Evolutionary conservation across 2,113 vertebrate genomes (phyloP), one percentile per base, ranked within the genome.

Genomic region (Neolamprologus cancellatus): DNA sequence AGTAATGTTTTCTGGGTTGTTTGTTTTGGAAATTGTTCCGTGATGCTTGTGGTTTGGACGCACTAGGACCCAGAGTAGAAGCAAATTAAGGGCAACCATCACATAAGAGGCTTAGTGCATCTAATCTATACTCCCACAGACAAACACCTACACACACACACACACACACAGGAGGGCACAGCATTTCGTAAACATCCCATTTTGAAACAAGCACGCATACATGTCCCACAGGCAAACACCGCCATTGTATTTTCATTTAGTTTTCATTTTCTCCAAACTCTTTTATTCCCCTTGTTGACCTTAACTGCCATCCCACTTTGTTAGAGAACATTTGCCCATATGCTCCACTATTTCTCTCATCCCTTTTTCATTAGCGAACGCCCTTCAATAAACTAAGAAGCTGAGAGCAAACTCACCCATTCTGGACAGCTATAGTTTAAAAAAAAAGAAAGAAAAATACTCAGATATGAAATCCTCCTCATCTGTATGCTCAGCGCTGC

Each of bases 41-140:
- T 41, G 66, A 57, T 84, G 90, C 55, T 53, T 61, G 10, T 81
- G 74, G 55, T 57, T 25, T 46, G 39, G 78, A 90, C 2, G 93
- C 95, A 90, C 93, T 96, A 96, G 96, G 96, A 96, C 96, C 96
- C 94, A 82, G 94, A 78, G 89, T 55, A 81, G 78, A 90, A 86
- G 83, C 84, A 96, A 95, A 97, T 96, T 95, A 94, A 96, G 95
- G 95, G 95, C 96, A 95, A 89, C 91, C 91, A 89, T 81, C 94
- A 93, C 92, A 94, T 96, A 97, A 97, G 96, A 96, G 89, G 96
- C 94, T 97, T 96, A 96, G 90, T 83, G 74, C 92, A 94, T 96
- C 93, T 96, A 96, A 96, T 96, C 96, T 96, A 92, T 84, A 89
- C 86, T 84, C 78, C 81, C 64, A 88, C 90, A 91, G 85, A 89